Conservation (phyloP, 2,797 vertebrate genomes). For the Epinephelus coioides region DNA sequence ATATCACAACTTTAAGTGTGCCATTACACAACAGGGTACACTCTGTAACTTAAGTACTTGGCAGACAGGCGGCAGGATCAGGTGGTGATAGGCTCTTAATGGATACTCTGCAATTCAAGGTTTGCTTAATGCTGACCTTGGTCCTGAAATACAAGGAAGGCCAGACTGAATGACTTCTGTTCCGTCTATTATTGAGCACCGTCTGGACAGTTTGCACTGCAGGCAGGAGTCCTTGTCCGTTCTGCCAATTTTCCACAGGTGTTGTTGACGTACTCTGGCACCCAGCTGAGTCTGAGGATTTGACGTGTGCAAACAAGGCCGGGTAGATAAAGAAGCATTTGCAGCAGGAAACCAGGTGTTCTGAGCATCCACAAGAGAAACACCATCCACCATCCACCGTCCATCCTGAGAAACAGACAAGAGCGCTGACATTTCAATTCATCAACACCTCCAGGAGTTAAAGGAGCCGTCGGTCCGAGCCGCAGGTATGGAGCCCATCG, state of each 20-base stretch:
- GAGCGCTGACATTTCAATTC: conserved; percentile 17
- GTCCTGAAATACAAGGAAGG: conserved; percentile 40
- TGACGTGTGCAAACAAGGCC: conserved; percentile 56
- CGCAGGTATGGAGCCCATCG: conserved; percentile 61
- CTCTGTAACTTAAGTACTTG: background rate
- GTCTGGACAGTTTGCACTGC: conserved; percentile 35
- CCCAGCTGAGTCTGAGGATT: conserved; percentile 65
- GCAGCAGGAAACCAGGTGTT: conserved; percentile 16
- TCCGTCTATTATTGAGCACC: conserved; percentile 30
- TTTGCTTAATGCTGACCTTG: conserved; percentile 38
- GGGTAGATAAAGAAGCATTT: conserved; percentile 54
- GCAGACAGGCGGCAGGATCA: background rate
- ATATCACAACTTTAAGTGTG: background rate
- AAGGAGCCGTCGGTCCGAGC: background rate
- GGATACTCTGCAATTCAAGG: background rate
- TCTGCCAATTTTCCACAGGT: conserved; percentile 44
- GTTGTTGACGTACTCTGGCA: conserved; percentile 65
- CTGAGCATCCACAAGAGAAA: conserved; percentile 28
- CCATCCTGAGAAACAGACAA: background rate
- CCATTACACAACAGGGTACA: background rate
- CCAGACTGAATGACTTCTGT: conserved; percentile 27
- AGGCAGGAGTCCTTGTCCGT: conserved; percentile 38
- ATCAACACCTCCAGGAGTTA: background rate
- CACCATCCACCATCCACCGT: background rate
- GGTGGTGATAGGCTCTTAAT: background rate